phyloP scores from a whole-genome alignment of 2,888 invertebrate genomes.

The Drosophila austrosaltans region DNA sequence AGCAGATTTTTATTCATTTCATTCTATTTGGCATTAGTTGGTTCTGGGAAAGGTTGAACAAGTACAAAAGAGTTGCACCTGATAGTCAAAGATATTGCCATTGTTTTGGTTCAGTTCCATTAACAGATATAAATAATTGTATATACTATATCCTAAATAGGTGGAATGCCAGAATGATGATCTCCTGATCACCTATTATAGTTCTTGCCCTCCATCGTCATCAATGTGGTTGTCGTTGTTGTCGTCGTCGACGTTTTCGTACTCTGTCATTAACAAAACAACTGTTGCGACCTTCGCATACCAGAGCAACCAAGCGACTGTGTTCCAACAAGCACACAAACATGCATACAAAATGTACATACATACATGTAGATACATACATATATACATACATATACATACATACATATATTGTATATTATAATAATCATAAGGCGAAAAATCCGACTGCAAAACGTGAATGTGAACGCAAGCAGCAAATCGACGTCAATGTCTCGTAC shows the following conservation, averaged over 20 bases:
- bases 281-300: slow-evolving; percentile 83
- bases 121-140: no score
- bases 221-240: slow-evolving; percentile 26
- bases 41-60: slow-evolving; percentile 58
- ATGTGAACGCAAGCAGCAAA: slow-evolving; percentile 62
- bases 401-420: slow-evolving; percentile 57
- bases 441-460: slow-evolving; percentile 73
- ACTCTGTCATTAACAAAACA: slow-evolving; percentile 83
- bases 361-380: neutral
- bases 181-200: slow-evolving; percentile 8
- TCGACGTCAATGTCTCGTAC: slow-evolving; percentile 67
- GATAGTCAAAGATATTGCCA: slow-evolving; percentile 21
- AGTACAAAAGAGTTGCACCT: slow-evolving; percentile 7
- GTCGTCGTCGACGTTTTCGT: slow-evolving; percentile 55
- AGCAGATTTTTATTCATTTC: slow-evolving; percentile 56
- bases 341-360: slow-evolving; percentile 46
- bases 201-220: slow-evolving; percentile 32
- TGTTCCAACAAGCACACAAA: slow-evolving; percentile 52
- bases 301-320: slow-evolving; percentile 82
- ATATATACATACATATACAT: slow-evolving; percentile 4
- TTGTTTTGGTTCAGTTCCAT: no score
- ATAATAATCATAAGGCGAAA: slow-evolving; percentile 79
- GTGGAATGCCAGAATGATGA: neutral
- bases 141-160: neutral
- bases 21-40: slow-evolving; percentile 54